These are phyloP conservation scores for Vespertilio murinus DNA, from an alignment of 2,797 vertebrate species.

Conservation along the genomic window DNA sequence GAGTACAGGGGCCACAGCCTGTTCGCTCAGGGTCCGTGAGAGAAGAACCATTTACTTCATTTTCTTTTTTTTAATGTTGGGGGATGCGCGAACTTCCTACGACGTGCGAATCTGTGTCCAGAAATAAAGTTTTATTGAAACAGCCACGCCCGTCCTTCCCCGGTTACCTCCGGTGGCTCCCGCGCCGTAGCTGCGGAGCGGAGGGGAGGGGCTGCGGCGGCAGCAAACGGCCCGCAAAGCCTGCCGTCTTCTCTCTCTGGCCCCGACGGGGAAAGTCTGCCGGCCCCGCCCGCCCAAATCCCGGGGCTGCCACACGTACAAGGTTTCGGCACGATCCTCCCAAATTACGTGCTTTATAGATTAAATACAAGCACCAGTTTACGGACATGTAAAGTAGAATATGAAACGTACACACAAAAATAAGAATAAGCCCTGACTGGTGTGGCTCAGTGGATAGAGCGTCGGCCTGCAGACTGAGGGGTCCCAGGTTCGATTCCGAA, in stretches of 20 bases:
- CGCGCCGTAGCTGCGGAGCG: rapidly evolving
- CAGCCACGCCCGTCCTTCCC: background rate
- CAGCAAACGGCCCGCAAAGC: background rate
- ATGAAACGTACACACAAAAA: background rate
- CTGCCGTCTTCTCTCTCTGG: background rate
- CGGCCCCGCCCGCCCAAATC: background rate
- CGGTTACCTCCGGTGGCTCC: background rate
- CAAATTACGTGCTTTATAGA: background rate
- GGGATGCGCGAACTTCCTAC: background rate
- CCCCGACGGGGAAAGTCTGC: background rate
- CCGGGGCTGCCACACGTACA: background rate
- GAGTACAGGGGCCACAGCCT: background rate
- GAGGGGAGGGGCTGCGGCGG: background rate
- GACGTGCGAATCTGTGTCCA: background rate
- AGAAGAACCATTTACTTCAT: background rate
- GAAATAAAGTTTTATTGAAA: background rate
- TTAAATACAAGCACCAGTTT: background rate
- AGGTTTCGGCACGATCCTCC: background rate
- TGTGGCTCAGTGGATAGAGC: no score
- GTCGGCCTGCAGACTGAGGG: no score
- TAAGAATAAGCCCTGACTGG: background rate
- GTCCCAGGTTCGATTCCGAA: no score
- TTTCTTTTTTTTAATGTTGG: background rate
- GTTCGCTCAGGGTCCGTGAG: background rate
- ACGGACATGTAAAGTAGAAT: background rate